A percentile compares a stretch with the other conserved stretches of the same genome.
Evolutionary conservation across 2,113 vertebrate genomes (phyloP).

Genomic region (Chiloscyllium plagiosum): DNA sequence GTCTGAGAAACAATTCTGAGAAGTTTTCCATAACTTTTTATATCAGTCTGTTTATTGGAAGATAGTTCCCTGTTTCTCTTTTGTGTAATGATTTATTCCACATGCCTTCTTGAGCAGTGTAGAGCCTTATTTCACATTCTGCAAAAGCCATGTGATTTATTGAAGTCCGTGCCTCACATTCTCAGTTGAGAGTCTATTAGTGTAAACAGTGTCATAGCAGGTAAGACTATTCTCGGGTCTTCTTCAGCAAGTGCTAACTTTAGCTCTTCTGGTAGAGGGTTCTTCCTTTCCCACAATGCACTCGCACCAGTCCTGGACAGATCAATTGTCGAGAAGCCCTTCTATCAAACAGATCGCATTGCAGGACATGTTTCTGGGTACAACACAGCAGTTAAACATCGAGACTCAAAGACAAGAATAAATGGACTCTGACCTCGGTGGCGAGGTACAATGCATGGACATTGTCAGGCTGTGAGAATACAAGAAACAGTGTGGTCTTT

Average conservation of each 20-base stretch:
- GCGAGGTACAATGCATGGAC: conserved; percentile 56
- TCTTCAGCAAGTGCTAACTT: conserved; percentile 70
- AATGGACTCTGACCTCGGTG: conserved; percentile 53
- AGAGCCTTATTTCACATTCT: neutral
- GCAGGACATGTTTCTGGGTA: conserved; percentile 78
- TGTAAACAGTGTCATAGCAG: conserved; percentile 60
- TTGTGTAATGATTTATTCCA: neutral
- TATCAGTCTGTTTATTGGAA: neutral
- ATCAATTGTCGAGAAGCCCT: conserved; percentile 62
- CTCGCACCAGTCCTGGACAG: conserved; percentile 61
- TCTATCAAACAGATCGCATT: conserved; percentile 65
- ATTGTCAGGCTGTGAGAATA: conserved; percentile 51
- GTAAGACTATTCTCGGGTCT: conserved; percentile 63
- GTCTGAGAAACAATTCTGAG: neutral
- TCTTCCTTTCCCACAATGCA: conserved; percentile 69
- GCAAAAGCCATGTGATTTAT: conserved; percentile 32
- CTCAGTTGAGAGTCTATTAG: conserved; percentile 46
- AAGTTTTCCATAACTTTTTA: conserved; percentile 32
- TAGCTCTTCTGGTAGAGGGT: conserved; percentile 60
- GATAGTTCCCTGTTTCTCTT: neutral
- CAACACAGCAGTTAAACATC: conserved; percentile 59
- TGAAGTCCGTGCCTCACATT: conserved; percentile 41
- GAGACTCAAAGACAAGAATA: conserved; percentile 64
- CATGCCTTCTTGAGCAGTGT: neutral
- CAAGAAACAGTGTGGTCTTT: conserved; percentile 52